Base-by-base conservation (phyloP, 2,797 vertebrate species). In the Clarias laeviceps region DNA sequence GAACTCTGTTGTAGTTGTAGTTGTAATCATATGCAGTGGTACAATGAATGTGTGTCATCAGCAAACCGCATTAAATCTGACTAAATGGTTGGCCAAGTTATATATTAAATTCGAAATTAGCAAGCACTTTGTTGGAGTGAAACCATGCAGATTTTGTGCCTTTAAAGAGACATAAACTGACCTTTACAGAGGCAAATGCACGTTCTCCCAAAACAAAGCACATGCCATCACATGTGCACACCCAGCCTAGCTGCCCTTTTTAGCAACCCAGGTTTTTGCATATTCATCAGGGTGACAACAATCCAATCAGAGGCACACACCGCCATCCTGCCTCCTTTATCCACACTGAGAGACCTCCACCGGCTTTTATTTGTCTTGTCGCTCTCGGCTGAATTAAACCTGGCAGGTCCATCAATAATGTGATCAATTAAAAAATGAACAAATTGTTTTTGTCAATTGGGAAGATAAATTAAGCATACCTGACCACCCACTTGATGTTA, bases 371-470 rank as follows among this genome's bases (percentile, higher is more conserved):
- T 85, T 89, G 86, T 89, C 88, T 90, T 88, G 88, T 89, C 81
- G 57, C 88, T 88, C 87, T 65, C 57, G 14, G 74, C 86, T 85
- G 89, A 90, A 91, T 88, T 87, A 85, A 78, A 86, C 79, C 69
- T 62, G 91, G 87, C 90, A 88, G 89, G 86, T 90, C 84, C 81
- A 90, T 92, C 91, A 86, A 92, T 92, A 90, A 74, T 61, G 57
- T 88, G 87, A 91, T 91, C 91, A 91, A 92, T 92, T 90, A 87
- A 85, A 87, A 50, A 90, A 88, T 81, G 80, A 84, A 91, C 88
- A 90, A 90, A 90, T 91, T 91, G 89, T 89, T 90, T 88, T 89
- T 89, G 66, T 59, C 34, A 72, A 72, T 80, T 66, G 27, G 62
- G 24, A 80, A 66, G 17, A 80, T 64, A 66, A 80, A 80, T 66